Conservation (phyloP, 2,113 vertebrate genomes). For the Pandion haliaetus region DNA sequence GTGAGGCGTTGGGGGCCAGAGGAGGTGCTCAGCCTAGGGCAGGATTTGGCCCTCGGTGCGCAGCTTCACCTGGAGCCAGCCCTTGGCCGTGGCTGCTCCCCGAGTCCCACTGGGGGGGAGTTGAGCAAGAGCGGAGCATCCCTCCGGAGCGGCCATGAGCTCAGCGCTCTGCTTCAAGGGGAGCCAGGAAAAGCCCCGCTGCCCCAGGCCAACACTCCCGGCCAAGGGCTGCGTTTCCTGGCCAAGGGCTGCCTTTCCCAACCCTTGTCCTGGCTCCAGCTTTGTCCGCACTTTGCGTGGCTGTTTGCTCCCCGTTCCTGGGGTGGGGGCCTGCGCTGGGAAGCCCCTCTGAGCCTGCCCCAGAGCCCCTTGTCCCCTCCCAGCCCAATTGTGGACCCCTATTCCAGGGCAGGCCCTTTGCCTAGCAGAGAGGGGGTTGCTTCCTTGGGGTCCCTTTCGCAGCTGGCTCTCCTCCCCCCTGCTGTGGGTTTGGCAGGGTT, state of each 20-base stretch:
- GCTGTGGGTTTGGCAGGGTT: no score
- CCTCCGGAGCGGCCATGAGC: background rate
- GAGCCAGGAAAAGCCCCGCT: background rate
- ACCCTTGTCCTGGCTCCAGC: background rate
- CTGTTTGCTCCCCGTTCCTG: no score
- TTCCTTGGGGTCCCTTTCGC: no score
- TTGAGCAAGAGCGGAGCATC: background rate
- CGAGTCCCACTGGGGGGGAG: background rate
- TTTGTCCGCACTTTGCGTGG: no score
- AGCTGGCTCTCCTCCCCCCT: no score
- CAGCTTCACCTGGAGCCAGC: background rate
- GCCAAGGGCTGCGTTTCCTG: background rate
- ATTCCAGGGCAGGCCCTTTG: no score
- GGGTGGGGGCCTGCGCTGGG: no score
- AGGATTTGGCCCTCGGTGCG: background rate
- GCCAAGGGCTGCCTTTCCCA: background rate
- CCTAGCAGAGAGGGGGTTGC: no score
- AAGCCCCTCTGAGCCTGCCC: no score
- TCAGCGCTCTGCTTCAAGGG: background rate
- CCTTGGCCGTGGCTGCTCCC: accelerated
- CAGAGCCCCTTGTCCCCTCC: no score
- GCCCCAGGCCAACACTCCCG: background rate
- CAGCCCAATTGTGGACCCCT: no score
- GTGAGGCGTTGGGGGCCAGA: background rate
- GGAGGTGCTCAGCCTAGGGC: background rate